Percentiles rank a stretch among this genome's conserved stretches.
Evolutionary conservation across 2,888 invertebrate genomes (phyloP).

Genomic region (Mesorhabditis belari): DNA sequence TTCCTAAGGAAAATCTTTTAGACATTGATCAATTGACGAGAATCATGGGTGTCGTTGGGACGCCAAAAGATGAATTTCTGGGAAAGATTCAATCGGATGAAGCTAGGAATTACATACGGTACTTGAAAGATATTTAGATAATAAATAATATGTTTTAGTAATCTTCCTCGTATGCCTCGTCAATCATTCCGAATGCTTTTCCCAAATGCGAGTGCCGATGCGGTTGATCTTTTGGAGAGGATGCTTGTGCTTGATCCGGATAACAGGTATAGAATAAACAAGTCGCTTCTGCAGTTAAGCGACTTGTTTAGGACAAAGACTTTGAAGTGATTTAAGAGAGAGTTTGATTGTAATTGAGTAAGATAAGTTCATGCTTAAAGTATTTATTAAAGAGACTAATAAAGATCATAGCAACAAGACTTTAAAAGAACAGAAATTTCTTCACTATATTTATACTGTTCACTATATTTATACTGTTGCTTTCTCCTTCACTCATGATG

Average conservation of each 20-base stretch:
- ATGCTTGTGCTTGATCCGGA: slow-evolving; percentile 96
- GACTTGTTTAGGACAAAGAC: no score
- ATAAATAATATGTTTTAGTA: slow-evolving; percentile 12
- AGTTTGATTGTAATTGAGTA: background rate
- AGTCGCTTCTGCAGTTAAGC: slow-evolving; percentile 87
- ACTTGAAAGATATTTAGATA: background rate
- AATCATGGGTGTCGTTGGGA: slow-evolving; percentile 92
- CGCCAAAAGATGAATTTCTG: slow-evolving; percentile 82
- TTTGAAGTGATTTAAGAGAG: no score
- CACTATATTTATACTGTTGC: no score
- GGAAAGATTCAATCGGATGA: slow-evolving; percentile 81
- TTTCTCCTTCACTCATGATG: no score
- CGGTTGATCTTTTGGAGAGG: slow-evolving; percentile 89
- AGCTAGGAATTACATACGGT: slow-evolving; percentile 81
- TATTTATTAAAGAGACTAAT: no score
- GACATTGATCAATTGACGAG: slow-evolving; percentile 94
- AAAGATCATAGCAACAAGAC: no score
- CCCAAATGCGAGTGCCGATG: slow-evolving; percentile 90
- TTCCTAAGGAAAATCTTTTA: no score
- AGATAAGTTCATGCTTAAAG: background rate
- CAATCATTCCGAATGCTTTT: slow-evolving; percentile 61
- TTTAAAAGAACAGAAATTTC: no score
- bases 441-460: no score
- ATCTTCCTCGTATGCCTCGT: slow-evolving; percentile 28
- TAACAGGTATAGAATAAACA: slow-evolving; percentile 63